Conservation (phyloP, 2,888 invertebrate species). For the Nineta flava region DNA sequence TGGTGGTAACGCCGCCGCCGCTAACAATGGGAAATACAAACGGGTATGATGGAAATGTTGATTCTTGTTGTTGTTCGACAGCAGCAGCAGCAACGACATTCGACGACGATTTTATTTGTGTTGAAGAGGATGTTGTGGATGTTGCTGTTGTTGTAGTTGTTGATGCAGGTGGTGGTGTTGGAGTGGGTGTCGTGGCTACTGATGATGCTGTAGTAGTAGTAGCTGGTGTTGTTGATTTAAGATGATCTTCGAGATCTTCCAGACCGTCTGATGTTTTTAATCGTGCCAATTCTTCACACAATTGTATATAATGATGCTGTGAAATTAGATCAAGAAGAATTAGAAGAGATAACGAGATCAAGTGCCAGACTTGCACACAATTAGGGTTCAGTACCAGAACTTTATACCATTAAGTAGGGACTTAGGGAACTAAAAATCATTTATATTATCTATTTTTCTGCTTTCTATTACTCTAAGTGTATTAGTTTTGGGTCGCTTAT, state of each 20-base stretch:
- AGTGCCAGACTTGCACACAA: neutral
- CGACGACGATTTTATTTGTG: neutral
- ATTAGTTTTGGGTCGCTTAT: too few species aligned
- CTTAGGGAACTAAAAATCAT: too few species aligned
- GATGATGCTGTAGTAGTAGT: conserved; percentile 7
- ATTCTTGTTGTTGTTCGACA: neutral
- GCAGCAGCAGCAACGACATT: neutral
- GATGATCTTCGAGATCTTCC: conserved; percentile 45
- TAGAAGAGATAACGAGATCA: neutral
- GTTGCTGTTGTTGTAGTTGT: conserved; percentile 14
- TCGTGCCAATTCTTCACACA: conserved; percentile 75
- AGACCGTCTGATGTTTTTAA: conserved; percentile 63
- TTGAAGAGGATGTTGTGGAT: neutral
- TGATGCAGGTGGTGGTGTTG: conserved; percentile 15
- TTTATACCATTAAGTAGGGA: neutral
- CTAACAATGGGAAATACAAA: too few species aligned
- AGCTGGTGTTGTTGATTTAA: conserved; percentile 7
- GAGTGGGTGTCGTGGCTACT: conserved; percentile 15
- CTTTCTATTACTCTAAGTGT: too few species aligned
- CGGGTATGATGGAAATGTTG: too few species aligned
- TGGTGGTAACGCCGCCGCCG: neutral
- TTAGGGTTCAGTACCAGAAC: too few species aligned
- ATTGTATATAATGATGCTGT: conserved; percentile 64
- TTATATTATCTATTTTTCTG: too few species aligned
- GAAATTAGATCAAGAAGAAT: conserved; percentile 15